Conservation (phyloP, 2,113 vertebrate species). For the Charina bottae region DNA sequence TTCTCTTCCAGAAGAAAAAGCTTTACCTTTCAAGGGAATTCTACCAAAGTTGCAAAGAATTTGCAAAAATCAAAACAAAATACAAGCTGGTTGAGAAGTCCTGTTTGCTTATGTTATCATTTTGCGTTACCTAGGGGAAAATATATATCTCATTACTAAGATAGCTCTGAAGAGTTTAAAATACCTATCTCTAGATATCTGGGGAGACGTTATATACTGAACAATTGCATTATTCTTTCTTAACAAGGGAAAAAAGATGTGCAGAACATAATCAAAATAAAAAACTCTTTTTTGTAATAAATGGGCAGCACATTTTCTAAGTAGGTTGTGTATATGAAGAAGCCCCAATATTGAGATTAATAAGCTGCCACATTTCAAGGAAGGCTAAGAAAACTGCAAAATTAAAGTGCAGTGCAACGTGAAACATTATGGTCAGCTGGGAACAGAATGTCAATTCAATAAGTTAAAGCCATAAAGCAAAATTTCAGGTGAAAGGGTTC, state of each 20-base stretch:
- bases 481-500: slow-evolving; percentile 58
- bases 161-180: neutral
- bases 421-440: slow-evolving; percentile 58
- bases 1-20: slow-evolving; percentile 23
- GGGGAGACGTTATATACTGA: neutral
- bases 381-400: slow-evolving; percentile 72
- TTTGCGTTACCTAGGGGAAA: neutral
- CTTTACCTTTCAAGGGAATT: slow-evolving; percentile 47
- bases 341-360: slow-evolving; percentile 68
- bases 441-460: slow-evolving; percentile 59
- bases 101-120: neutral
- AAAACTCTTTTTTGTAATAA: slow-evolving; percentile 16
- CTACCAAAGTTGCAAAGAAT: neutral
- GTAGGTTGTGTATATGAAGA: slow-evolving; percentile 58
- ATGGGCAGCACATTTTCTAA: slow-evolving; percentile 31
- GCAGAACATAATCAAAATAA: slow-evolving; percentile 16
- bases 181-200: neutral
- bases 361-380: slow-evolving; percentile 69
- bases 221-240: neutral
- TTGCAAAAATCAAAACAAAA: neutral
- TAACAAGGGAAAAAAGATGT: neutral
- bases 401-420: slow-evolving; percentile 62
- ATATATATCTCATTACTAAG: neutral
- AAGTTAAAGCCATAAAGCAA: slow-evolving; percentile 63
- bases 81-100: neutral